phyloP scores from a whole-genome alignment of 1,140 invertebrate species.

The Helicorthomorpha holstii region DNA sequence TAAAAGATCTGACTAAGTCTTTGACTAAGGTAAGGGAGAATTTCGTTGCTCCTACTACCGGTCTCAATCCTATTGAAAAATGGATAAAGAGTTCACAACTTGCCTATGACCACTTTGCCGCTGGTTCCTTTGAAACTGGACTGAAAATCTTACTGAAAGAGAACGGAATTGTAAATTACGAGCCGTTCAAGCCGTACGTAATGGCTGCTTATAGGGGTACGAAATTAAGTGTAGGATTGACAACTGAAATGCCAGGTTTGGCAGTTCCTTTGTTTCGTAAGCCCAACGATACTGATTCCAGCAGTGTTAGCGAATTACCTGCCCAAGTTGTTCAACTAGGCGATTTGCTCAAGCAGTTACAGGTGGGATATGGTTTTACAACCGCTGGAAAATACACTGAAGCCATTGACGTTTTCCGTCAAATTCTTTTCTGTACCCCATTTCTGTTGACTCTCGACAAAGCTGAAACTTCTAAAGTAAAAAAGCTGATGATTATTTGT shows the following conservation, averaged over 20 bases:
- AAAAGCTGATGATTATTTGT: constrained; percentile 83
- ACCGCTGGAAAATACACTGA: constrained; percentile 91
- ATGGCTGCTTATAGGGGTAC: constrained; percentile 55
- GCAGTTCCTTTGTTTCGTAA: constrained; percentile 70
- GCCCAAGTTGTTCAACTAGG: constrained; percentile 56
- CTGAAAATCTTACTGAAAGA: constrained; percentile 62
- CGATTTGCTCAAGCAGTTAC: constrained; percentile 60
- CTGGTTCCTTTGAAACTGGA: constrained; percentile 91
- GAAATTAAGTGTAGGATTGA: constrained; percentile 52
- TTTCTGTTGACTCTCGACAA: constrained; percentile 80
- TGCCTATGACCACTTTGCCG: constrained; percentile 78
- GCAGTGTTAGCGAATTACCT: constrained; percentile 55
- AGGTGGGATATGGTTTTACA: constrained; percentile 74
- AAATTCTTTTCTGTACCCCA: constrained; percentile 67
- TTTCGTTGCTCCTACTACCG: constrained; percentile 63
- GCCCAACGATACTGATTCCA: constrained; percentile 65
- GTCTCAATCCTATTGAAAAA: constrained; percentile 38
- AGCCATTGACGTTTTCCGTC: constrained; percentile 72
- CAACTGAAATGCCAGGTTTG: constrained; percentile 59
- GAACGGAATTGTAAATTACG: constrained; percentile 81
- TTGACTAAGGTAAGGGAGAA: constrained; percentile 39
- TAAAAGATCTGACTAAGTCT: constrained; percentile 39
- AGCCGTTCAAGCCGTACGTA: constrained; percentile 65
- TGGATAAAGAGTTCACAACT: constrained; percentile 75
- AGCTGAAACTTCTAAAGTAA: constrained; percentile 74